phyloP scores from a whole-genome alignment of 2,797 vertebrate species.

The Novumbra hubbsi region DNA sequence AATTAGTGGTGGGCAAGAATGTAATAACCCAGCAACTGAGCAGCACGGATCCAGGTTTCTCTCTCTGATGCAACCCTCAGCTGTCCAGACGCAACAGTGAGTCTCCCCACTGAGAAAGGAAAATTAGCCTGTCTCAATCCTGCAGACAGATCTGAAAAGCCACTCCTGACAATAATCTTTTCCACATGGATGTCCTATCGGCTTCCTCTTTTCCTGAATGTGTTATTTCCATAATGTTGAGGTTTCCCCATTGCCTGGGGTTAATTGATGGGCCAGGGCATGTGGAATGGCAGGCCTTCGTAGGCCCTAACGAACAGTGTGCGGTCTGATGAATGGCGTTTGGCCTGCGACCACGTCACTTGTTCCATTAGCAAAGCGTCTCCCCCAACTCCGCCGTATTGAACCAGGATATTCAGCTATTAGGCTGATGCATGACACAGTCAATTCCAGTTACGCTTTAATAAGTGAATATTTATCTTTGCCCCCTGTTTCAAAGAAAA shows the following conservation, averaged over 20 bases:
- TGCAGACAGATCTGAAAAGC: slow-evolving; percentile 50
- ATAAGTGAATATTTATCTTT: slow-evolving; percentile 92
- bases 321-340: slow-evolving; percentile 93
- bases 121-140: slow-evolving; percentile 39
- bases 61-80: slow-evolving; percentile 55
- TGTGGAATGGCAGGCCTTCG: slow-evolving; percentile 89
- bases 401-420: slow-evolving; percentile 90
- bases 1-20: slow-evolving; percentile 64
- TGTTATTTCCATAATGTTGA: slow-evolving; percentile 82
- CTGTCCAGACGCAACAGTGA: slow-evolving; percentile 51
- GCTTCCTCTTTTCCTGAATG: slow-evolving; percentile 70
- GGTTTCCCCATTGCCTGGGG: slow-evolving; percentile 78
- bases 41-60: slow-evolving; percentile 53
- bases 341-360: slow-evolving; percentile 89
- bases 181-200: slow-evolving; percentile 72
- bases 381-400: slow-evolving; percentile 91
- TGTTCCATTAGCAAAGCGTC: slow-evolving; percentile 97
- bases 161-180: slow-evolving; percentile 71
- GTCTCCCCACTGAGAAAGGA: slow-evolving; percentile 48
- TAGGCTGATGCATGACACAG: slow-evolving; percentile 96
- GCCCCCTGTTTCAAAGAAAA: slow-evolving; percentile 47
- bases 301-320: slow-evolving; percentile 88
- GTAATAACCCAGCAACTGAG: slow-evolving; percentile 17
- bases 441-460: slow-evolving; percentile 94
- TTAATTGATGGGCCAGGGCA: slow-evolving; percentile 90